phyloP scores from a whole-genome alignment of 92 coral and sea anemone species.

The Zoanthus solanderi region DNA sequence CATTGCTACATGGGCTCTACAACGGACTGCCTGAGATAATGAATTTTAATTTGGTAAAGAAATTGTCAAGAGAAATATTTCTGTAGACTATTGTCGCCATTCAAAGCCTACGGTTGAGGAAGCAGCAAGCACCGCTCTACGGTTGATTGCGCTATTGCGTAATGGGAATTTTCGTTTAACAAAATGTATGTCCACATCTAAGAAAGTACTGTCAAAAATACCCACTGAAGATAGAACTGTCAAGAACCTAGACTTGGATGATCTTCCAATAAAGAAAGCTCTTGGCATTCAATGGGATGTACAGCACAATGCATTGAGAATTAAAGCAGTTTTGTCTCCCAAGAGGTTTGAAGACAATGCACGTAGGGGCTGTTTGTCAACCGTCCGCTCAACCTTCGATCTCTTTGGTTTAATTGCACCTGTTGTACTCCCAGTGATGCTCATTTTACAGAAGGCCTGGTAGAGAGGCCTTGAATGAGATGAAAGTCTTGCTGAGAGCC shows the following conservation, averaged over 20 bases:
- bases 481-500: conserved; percentile 49
- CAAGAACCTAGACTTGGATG: conserved; percentile 55
- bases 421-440: conserved; percentile 44
- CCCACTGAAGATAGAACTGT: conserved; percentile 61
- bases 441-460: conserved; percentile 67
- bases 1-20: conserved; percentile 49
- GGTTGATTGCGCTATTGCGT: conserved; percentile 46
- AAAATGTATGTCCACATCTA: conserved; percentile 51
- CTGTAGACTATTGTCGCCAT: conserved; percentile 56
- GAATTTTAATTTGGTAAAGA: conserved; percentile 52
- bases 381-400: conserved; percentile 38
- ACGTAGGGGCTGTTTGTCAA: conserved; percentile 64
- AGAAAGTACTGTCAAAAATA: conserved; percentile 43
- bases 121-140: conserved; percentile 45
- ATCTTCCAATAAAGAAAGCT: neutral
- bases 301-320: neutral
- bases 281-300: conserved; percentile 1
- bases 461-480: conserved; percentile 68
- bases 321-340: conserved; percentile 21
- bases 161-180: conserved; percentile 68
- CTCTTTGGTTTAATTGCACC: neutral
- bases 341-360: conserved; percentile 43
- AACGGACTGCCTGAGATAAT: conserved; percentile 55
- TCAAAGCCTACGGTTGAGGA: conserved; percentile 51
- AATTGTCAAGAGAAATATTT: conserved; percentile 47